phyloP scores from a whole-genome alignment of 2,797 vertebrate genomes.

The Cynodonichthys magdalenae region DNA sequence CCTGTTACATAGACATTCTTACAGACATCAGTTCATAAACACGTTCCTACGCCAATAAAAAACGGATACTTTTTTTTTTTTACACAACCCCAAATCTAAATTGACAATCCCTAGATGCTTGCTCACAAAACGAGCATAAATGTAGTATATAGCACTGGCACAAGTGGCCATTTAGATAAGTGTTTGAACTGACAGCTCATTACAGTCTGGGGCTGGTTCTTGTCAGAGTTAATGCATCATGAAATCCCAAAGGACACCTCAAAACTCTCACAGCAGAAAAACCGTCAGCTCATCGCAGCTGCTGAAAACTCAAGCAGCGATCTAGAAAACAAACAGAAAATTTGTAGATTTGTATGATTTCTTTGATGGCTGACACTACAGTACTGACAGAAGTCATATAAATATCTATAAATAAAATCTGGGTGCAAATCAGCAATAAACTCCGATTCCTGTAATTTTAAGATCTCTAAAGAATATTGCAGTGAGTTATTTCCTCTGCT shows the following conservation, averaged over 20 bases:
- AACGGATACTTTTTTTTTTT: not conserved
- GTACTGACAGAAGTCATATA: no score
- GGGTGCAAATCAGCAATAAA: conserved; percentile 7
- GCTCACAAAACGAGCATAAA: conserved; percentile 9
- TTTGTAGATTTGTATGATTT: not conserved
- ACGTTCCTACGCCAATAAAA: not conserved
- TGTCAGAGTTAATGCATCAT: conserved; percentile 56
- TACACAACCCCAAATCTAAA: conserved; percentile 6
- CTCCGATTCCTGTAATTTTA: conserved; percentile 18
- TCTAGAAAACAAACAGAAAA: not conserved
- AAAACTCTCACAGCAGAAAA: conserved; percentile 21
- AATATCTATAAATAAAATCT: not conserved
- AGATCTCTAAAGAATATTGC: conserved; percentile 24
- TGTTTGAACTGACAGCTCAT: conserved; percentile 58
- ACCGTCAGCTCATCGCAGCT: conserved; percentile 11
- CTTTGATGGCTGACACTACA: no score
- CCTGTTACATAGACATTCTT: conserved; percentile 69
- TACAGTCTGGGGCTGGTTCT: conserved; percentile 44
- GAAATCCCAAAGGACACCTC: conserved; percentile 49
- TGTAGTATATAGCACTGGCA: not conserved
- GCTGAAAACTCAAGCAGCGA: not conserved
- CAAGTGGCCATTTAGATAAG: conserved; percentile 39
- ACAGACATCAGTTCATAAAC: not conserved
- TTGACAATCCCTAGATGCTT: not conserved
- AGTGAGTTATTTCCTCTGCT: conserved; percentile 63